phyloP scores from a whole-genome alignment of 2,113 vertebrate genomes.

The Rhinichthys klamathensis region DNA sequence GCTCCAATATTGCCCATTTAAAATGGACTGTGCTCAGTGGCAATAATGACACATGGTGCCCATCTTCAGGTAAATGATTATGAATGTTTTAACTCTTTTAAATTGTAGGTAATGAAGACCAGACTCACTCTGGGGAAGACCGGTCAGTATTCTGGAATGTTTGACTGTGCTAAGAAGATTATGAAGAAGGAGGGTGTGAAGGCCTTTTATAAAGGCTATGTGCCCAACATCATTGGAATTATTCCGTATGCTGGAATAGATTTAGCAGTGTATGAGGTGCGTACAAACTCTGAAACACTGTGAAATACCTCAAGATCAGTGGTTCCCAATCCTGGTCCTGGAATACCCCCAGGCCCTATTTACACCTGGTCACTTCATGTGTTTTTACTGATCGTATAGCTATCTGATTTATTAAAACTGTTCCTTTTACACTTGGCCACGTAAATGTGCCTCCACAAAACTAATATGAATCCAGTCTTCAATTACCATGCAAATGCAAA shows the following conservation, averaged over 20 bases:
- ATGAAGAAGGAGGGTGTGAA: conserved; percentile 88
- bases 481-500: no score
- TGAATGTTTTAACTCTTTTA: not conserved
- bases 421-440: no score
- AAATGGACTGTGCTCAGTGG: not conserved
- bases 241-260: conserved; percentile 98
- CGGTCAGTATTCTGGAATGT: conserved; percentile 93
- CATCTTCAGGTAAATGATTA: not conserved
- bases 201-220: conserved; percentile 96
- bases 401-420: no score
- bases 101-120: conserved; percentile 91
- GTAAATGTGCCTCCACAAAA: no score
- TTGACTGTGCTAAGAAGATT: conserved; percentile 94
- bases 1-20: not conserved
- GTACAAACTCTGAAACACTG: not conserved
- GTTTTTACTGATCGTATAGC: no score
- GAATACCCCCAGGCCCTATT: no score
- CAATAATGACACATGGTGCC: not conserved
- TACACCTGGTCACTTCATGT: no score
- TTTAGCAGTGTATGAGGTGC: conserved; percentile 92
- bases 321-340: no score
- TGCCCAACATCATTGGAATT: conserved; percentile 96
- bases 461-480: no score
- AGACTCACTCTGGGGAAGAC: conserved; percentile 95
- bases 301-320: not conserved